Conservation (phyloP, 2,797 vertebrate species). For the Sylvia borin region DNA sequence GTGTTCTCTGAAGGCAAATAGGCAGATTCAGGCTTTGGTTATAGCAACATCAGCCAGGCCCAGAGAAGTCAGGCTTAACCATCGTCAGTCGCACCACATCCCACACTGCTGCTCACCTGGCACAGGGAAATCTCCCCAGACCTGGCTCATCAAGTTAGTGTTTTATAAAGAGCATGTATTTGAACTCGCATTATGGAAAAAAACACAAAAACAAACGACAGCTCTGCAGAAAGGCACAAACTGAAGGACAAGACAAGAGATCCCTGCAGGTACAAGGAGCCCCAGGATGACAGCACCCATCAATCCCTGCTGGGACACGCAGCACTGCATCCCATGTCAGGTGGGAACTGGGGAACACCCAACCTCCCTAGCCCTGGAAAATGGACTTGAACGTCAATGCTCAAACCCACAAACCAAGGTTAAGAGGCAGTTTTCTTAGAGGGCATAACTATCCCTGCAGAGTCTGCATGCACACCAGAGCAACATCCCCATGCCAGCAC, state of each 20-base stretch:
- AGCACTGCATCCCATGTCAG: accelerated
- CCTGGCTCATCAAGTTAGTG: background rate
- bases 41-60: background rate
- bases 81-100: background rate
- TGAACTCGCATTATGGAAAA: background rate
- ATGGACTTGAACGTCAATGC: background rate
- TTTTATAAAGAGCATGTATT: background rate
- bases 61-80: background rate
- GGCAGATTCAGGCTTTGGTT: background rate
- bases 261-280: background rate
- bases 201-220: background rate
- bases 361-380: background rate
- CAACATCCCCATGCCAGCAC: background rate
- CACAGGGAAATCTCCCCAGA: background rate
- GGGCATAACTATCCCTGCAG: background rate
- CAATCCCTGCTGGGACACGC: accelerated
- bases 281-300: background rate
- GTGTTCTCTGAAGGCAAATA: background rate
- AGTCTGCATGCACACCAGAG: background rate
- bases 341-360: accelerated
- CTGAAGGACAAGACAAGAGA: background rate
- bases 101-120: background rate
- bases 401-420: background rate
- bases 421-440: background rate
- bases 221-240: background rate